phyloP scores from a whole-genome alignment of 2,888 invertebrate genomes.

The Camptogramma bilineatum region DNA sequence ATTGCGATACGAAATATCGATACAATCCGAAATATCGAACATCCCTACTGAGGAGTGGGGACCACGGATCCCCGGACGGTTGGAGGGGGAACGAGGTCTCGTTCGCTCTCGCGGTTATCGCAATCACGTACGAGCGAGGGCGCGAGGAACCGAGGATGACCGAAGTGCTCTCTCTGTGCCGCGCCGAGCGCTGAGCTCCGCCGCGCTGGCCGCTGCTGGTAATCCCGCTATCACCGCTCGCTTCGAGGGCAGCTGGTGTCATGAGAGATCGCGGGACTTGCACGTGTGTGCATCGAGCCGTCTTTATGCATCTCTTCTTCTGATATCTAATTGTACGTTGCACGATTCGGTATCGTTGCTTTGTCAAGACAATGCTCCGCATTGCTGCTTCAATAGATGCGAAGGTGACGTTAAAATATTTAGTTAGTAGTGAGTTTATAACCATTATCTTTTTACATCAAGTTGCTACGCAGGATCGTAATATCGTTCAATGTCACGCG shows the following conservation, averaged over 20 bases:
- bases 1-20: too few species aligned
- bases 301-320: background rate
- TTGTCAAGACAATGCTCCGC: background rate
- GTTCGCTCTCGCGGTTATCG: slow-evolving; percentile 61
- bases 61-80: slow-evolving; percentile 56
- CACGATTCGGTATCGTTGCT: background rate
- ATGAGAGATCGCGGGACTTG: slow-evolving; percentile 52
- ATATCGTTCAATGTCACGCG: background rate
- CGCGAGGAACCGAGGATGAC: slow-evolving; percentile 62
- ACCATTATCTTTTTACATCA: too few species aligned
- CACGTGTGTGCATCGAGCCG: slow-evolving; percentile 19
- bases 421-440: background rate
- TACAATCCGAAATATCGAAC: too few species aligned
- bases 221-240: slow-evolving; percentile 65
- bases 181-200: slow-evolving; percentile 49
- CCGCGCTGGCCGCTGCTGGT: slow-evolving; percentile 34
- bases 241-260: slow-evolving; percentile 48
- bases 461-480: too few species aligned
- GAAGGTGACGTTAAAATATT: background rate
- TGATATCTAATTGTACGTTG: background rate
- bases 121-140: slow-evolving; percentile 60
- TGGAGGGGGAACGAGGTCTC: slow-evolving; percentile 59
- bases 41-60: slow-evolving; percentile 63
- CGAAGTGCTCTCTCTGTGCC: slow-evolving; percentile 65
- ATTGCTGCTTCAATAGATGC: too few species aligned